Evolutionary conservation across 2,888 invertebrate species (phyloP), one percentile per base, ranked within the genome.

Genomic region (Trachelus tabidus): DNA sequence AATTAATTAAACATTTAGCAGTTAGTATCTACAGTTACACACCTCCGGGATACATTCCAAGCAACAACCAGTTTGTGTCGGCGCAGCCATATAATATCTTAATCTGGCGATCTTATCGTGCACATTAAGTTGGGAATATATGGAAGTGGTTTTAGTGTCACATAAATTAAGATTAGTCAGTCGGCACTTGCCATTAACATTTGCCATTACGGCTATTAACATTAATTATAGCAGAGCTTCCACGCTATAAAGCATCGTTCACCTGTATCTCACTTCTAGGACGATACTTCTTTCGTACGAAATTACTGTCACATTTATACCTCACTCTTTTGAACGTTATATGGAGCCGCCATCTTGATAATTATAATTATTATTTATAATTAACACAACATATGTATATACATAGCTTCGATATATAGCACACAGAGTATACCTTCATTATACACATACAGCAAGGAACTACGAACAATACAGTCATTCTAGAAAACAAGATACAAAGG

Each of bases 121-220:
- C 80, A 82, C 85, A 85, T 85, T 85, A 86, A 86, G 82, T 84
- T 82, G 81, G 81, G 83, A 84, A 85, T 85, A 86, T 84, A 86
- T 87, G 85, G 83, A 84, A 86, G 85, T 86, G 86, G 86, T 84
- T 86, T 87, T 86, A 86, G 86, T 84, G 85, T 81, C 85, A 83
- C 85, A 86, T 87, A 87, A 86, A 87, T 87, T 85, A 87, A 87
- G 87, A 87, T 87, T 87, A 87, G 86, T 86, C 85, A 86, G 85
- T 87, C 87, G 85, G 86, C 86, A 85, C 87, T 87, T 85, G 87
- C 84, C 85, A 86, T 87, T 87, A 87, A 87, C 87, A 87, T 87
- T 87, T 87, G 87, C 87, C 86, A 86, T 87, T 87, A 86, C 81
- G 83, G 84, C 87, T 85, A 87, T 87, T 87, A 87, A 86, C 87